Conservation (phyloP, 2,888 invertebrate species). For the Temnothorax rugatulus region DNA sequence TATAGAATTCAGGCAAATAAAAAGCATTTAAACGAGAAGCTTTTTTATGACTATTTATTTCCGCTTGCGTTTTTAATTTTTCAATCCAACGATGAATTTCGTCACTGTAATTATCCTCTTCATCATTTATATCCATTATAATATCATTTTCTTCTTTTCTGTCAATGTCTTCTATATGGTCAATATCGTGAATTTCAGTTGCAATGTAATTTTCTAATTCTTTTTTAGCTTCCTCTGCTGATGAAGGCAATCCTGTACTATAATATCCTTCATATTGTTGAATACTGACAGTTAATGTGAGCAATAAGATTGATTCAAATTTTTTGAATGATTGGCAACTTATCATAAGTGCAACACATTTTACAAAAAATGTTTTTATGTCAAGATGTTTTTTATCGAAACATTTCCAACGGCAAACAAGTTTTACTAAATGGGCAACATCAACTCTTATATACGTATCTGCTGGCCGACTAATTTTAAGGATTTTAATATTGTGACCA, state of each 20-base stretch:
- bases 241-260: slow-evolving; percentile 3
- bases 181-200: background rate
- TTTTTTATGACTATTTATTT: slow-evolving; percentile 27
- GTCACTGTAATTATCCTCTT: background rate
- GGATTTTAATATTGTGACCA: background rate
- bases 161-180: background rate
- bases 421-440: background rate
- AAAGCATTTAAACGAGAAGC: slow-evolving; percentile 24
- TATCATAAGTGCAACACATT: slow-evolving; percentile 15
- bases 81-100: slow-evolving; percentile 1
- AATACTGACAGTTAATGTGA: slow-evolving; percentile 19
- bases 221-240: background rate
- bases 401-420: slow-evolving; percentile 9
- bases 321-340: background rate
- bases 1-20: slow-evolving; percentile 7
- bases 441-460: slow-evolving; percentile 24
- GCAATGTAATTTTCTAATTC: background rate
- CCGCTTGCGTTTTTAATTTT: background rate
- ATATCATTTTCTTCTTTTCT: background rate
- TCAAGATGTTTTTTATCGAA: slow-evolving; percentile 11
- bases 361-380: slow-evolving; percentile 17
- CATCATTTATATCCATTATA: background rate
- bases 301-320: slow-evolving; percentile 22
- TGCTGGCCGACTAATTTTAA: background rate
- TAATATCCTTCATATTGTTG: slow-evolving; percentile 4